These are phyloP conservation scores for Sinotaia quadrata DNA, from an alignment of 2,888 invertebrate genomes.

Conservation along the genomic window DNA sequence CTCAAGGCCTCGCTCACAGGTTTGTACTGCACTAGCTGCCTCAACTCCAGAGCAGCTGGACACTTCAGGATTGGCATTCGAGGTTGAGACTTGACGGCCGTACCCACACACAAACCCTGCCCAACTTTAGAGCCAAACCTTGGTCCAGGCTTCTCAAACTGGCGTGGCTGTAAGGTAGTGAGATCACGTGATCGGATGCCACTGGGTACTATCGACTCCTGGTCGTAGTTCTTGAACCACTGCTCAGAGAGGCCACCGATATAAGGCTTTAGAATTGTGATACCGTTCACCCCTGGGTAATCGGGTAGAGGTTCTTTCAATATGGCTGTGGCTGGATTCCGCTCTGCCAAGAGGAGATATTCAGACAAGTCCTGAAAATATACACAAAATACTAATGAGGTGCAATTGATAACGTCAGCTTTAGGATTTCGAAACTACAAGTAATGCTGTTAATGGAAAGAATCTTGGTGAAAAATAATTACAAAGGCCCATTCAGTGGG, in stretches of 20 bases:
- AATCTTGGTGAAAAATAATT: no score
- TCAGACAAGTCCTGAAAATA: slow-evolving; percentile 62
- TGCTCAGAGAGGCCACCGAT: slow-evolving; percentile 56
- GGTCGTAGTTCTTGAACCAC: slow-evolving; percentile 68
- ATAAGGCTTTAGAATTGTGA: slow-evolving; percentile 67
- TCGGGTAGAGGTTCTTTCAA: slow-evolving; percentile 68
- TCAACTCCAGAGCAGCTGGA: slow-evolving; percentile 62
- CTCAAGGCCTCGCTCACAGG: slow-evolving; percentile 60
- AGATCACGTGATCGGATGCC: slow-evolving; percentile 68
- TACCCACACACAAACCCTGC: slow-evolving; percentile 65
- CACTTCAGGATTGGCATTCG: slow-evolving; percentile 64
- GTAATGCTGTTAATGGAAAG: no score
- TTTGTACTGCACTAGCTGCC: slow-evolving; percentile 69
- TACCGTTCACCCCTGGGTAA: slow-evolving; percentile 67
- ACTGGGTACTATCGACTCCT: slow-evolving; percentile 67
- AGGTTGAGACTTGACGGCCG: slow-evolving; percentile 47
- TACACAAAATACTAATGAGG: no score
- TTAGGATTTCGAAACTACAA: no score
- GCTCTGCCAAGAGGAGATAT: slow-evolving; percentile 65
- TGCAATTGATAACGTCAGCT: no score
- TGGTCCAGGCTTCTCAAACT: slow-evolving; percentile 66
- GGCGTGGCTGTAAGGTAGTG: slow-evolving; percentile 64
- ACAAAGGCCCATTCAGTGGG: no score
- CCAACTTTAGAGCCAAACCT: slow-evolving; percentile 68
- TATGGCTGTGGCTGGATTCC: slow-evolving; percentile 67